These are phyloP conservation scores for Sarcophaga caerulescens DNA, from an alignment of 2,888 invertebrate species.

Conservation along the genomic window DNA sequence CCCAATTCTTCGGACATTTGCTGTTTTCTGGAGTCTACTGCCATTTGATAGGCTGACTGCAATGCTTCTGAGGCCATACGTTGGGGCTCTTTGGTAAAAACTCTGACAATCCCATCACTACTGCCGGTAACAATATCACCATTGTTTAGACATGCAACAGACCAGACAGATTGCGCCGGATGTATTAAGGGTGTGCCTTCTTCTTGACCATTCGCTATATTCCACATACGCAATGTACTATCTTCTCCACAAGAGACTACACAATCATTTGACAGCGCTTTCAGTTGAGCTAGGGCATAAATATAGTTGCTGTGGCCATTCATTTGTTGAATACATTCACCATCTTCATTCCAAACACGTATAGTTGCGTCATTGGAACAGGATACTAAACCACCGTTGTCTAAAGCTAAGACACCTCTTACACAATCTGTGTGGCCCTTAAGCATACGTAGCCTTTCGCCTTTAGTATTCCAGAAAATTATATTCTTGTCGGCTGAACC, in stretches of 20 bases:
- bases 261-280: slow-evolving; percentile 82
- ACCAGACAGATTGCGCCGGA: slow-evolving; percentile 96
- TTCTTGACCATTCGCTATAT: slow-evolving; percentile 75
- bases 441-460: slow-evolving; percentile 85
- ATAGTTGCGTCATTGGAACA: slow-evolving; percentile 96
- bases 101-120: slow-evolving; percentile 93
- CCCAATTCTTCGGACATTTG: slow-evolving; percentile 88
- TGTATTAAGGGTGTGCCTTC: slow-evolving; percentile 79
- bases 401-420: slow-evolving; percentile 86
- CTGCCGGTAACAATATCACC: slow-evolving; percentile 94
- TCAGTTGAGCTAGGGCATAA: slow-evolving; percentile 86
- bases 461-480: slow-evolving; percentile 89
- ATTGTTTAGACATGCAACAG: slow-evolving; percentile 89
- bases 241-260: slow-evolving; percentile 96
- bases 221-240: slow-evolving; percentile 91
- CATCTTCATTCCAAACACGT: slow-evolving; percentile 90
- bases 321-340: slow-evolving; percentile 88
- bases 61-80: slow-evolving; percentile 86
- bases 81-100: slow-evolving; percentile 89
- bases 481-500: slow-evolving; percentile 97
- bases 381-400: slow-evolving; percentile 88
- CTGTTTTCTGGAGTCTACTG: slow-evolving; percentile 85
- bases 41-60: slow-evolving; percentile 86
- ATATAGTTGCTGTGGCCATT: slow-evolving; percentile 95
- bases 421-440: slow-evolving; percentile 96